Evolutionary conservation across 2,888 invertebrate genomes (phyloP).

Genomic region (Eupithecia tripunctaria): DNA sequence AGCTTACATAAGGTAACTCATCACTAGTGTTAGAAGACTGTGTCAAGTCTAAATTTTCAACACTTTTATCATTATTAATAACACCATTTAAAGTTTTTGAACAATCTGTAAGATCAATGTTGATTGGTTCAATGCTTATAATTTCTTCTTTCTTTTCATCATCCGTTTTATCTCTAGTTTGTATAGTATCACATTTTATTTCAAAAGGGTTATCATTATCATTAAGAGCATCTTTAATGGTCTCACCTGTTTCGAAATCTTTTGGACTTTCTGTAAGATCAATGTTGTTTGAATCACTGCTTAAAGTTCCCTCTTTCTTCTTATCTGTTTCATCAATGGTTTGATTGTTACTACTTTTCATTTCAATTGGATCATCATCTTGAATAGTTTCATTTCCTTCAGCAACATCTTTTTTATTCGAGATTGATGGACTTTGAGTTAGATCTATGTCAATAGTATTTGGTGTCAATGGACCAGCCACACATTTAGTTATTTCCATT

Average conservation of each 20-base stretch:
- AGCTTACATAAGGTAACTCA: constrained; percentile 61
- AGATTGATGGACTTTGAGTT: constrained; percentile 47
- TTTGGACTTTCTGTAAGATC: background rate
- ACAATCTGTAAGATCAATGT: constrained; percentile 60
- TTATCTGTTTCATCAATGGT: background rate
- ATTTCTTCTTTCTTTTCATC: constrained; percentile 8
- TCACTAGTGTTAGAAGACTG: constrained; percentile 64
- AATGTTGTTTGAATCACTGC: background rate
- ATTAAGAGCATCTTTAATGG: background rate
- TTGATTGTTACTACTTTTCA: background rate
- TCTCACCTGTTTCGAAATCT: constrained; percentile 1
- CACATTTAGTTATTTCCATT: constrained; percentile 36
- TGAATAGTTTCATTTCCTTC: background rate
- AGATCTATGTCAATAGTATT: constrained; percentile 54
- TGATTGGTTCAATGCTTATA: constrained; percentile 30
- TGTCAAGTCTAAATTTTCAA: constrained; percentile 60
- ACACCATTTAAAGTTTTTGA: constrained; percentile 41
- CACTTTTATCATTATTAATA: constrained; percentile 21
- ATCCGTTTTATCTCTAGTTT: background rate
- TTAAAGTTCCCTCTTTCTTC: background rate
- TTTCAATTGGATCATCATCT: background rate
- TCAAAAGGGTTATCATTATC: background rate
- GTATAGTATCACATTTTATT: background rate
- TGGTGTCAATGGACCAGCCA: constrained; percentile 4
- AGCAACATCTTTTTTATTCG: background rate